phyloP scores from a whole-genome alignment of 2,888 invertebrate species.

The Didymodactylos carnosus region DNA sequence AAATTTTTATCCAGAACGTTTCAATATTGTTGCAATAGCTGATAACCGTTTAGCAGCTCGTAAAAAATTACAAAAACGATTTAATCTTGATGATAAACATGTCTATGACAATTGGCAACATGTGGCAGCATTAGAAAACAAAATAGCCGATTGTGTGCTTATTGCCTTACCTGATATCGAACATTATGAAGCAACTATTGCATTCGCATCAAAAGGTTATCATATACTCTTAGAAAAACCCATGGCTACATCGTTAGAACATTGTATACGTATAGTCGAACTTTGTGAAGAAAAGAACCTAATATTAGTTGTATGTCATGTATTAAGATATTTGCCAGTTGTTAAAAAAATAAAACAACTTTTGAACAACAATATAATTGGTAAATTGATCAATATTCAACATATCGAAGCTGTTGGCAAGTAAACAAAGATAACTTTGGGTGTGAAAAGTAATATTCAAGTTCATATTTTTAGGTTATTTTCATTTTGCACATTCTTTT shows the following conservation, averaged over 20 bases:
- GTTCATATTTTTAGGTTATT: conserved; percentile 27
- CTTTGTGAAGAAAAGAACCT: conserved; percentile 27
- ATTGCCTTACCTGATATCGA: conserved; percentile 29
- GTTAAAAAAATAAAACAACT: conserved; percentile 29
- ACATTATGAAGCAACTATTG: conserved; percentile 31
- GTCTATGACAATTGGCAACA: conserved; percentile 5
- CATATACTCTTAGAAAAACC: conserved; percentile 37
- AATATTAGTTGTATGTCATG: conserved; percentile 35
- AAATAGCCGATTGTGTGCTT: conserved; percentile 32
- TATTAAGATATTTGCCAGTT: conserved; percentile 32
- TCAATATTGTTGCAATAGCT: conserved; percentile 23
- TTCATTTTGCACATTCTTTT: conserved; percentile 36
- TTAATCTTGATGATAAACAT: not conserved
- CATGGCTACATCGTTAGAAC: conserved; percentile 34
- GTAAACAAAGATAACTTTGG: not conserved
- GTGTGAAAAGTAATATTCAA: not conserved
- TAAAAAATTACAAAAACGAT: conserved; percentile 1
- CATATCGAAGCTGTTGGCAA: conserved; percentile 31
- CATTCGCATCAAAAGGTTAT: conserved; percentile 35
- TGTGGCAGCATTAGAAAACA: conserved; percentile 18
- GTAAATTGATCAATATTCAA: conserved; percentile 35
- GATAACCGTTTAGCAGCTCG: conserved; percentile 15
- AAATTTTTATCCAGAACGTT: conserved; percentile 20
- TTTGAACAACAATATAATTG: conserved; percentile 32
- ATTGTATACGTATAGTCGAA: conserved; percentile 32